Percentiles rank a stretch among this genome's conserved stretches.
phyloP scores from a whole-genome alignment of 35 echinoderm and acorn worm species.

The Heliocidaris erythrogramma region DNA sequence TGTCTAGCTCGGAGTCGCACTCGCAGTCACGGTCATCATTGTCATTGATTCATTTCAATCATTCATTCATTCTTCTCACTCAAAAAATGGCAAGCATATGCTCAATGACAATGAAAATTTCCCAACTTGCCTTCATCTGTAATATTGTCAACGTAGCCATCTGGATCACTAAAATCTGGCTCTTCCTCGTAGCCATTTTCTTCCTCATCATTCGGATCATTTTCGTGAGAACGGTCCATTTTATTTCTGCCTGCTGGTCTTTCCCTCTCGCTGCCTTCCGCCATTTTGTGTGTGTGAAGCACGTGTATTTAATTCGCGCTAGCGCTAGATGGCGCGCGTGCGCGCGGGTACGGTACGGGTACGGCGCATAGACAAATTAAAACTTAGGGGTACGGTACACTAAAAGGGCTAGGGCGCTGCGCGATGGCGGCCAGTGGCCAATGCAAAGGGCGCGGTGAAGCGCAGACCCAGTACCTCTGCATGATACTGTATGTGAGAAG shows the following conservation, averaged over 20 bases:
- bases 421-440: too few relatives aligned
- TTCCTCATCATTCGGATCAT: constrained; percentile 70
- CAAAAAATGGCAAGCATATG: neutral
- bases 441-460: too few relatives aligned
- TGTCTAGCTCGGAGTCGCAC: too few relatives aligned
- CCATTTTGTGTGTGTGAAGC: constrained; percentile 68
- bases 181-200: constrained; percentile 58
- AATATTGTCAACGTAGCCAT: constrained; percentile 86
- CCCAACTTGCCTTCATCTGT: constrained; percentile 81
- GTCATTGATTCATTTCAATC: too few relatives aligned
- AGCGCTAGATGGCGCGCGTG: neutral
- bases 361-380: too few relatives aligned
- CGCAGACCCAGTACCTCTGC: too few relatives aligned
- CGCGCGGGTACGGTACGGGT: constrained; percentile 4
- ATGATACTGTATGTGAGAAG: too few relatives aligned
- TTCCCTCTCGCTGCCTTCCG: constrained; percentile 74
- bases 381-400: too few relatives aligned
- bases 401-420: too few relatives aligned
- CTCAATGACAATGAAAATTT: neutral
- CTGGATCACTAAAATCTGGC: constrained; percentile 88
- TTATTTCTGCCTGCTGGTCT: constrained; percentile 65
- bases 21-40: neutral
- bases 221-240: constrained; percentile 78
- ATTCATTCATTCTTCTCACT: too few relatives aligned
- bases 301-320: neutral